Base-by-base conservation (phyloP, 2,888 invertebrate species). In the Zelleria hepariella region DNA sequence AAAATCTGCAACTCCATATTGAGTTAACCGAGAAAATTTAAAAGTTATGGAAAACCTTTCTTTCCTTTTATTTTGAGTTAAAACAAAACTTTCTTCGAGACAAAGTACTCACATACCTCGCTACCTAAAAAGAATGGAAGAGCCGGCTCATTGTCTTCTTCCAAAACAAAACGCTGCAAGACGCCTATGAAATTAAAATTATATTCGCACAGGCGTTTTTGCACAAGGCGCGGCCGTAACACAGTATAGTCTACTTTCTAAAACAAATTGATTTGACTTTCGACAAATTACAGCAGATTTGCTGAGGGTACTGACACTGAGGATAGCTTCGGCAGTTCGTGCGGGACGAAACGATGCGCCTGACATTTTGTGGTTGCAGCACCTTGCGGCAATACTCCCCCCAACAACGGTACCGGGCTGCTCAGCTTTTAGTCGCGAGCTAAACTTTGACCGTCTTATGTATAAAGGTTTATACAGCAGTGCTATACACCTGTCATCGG, bases 201-300 rank as follows among this genome's bases (percentile, higher is more conserved):
- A 61, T 63, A 65, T 67, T 62, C 60, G 63, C 70, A 66, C 32
- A 72, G 68, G 71, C 69, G 65, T 71, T 69, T 74, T 71, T 69
- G 70, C 74, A 73, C 72, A 66, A 74, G 67, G 70, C 72, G 72
- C 71, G 67, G 67, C 70, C 23, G 26, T 26, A 18, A 47, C 71
- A 68, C 70, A 74, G 73, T 69, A 74, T 73, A 78, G 69, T 74
- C 72, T 73, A 81, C 86, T 86, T 86, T 86, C 86, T 86, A 86
- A 84, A 81, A 78, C 77, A 83, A 86, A 86, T 86, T 81, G 85
- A 82, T 85, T 80, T 73, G 71, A 82, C 86, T 86, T 86, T 86
- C 86, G 79, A 80, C 79, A 82, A 82, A 84, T 83, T 82, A 77
- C 77, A 67, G 70, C 65, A 70, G 67, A 65, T n/a, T n/a, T n/a